Conservation (phyloP, 2,888 invertebrate species). For the Lacanobia oleracea region DNA sequence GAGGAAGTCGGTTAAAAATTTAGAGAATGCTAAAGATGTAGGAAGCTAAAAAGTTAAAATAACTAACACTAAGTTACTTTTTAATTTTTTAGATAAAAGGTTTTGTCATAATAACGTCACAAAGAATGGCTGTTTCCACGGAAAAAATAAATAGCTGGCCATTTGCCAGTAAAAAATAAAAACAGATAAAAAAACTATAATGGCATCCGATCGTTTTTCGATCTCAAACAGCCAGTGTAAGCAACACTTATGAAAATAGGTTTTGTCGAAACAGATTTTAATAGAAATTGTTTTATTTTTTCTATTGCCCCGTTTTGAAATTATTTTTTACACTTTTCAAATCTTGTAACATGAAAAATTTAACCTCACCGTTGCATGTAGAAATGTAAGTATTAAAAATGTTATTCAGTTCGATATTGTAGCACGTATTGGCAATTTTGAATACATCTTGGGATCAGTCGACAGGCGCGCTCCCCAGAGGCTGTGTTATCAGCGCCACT, state of each 20-base stretch:
- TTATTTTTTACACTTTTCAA: background rate
- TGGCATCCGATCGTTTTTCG: conserved; percentile 42
- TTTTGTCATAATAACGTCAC: conserved; percentile 5
- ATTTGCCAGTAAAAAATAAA: conserved; percentile 16
- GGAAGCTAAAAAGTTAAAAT: conserved; percentile 41
- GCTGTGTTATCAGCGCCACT: conserved; percentile 71
- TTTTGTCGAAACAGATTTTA: conserved; percentile 11
- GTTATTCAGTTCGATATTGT: conserved; percentile 70
- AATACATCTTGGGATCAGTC: conserved; percentile 75
- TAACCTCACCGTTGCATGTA: conserved; percentile 30
- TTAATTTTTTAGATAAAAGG: conserved; percentile 25
- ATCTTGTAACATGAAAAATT: conserved; percentile 10
- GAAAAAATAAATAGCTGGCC: conserved; percentile 18
- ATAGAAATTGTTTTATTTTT: background rate
- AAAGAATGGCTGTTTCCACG: conserved; percentile 14
- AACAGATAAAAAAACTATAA: background rate
- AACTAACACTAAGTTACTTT: background rate
- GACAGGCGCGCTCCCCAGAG: conserved; percentile 67
- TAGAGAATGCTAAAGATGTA: conserved; percentile 24
- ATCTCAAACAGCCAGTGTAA: conserved; percentile 11
- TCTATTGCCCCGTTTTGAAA: background rate
- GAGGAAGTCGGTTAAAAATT: too few relatives aligned
- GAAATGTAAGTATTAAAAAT: conserved; percentile 70
- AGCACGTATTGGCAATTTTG: conserved; percentile 78
- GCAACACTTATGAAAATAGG: background rate